phyloP scores from a whole-genome alignment of 1,140 invertebrate species.

The Proales similis region DNA sequence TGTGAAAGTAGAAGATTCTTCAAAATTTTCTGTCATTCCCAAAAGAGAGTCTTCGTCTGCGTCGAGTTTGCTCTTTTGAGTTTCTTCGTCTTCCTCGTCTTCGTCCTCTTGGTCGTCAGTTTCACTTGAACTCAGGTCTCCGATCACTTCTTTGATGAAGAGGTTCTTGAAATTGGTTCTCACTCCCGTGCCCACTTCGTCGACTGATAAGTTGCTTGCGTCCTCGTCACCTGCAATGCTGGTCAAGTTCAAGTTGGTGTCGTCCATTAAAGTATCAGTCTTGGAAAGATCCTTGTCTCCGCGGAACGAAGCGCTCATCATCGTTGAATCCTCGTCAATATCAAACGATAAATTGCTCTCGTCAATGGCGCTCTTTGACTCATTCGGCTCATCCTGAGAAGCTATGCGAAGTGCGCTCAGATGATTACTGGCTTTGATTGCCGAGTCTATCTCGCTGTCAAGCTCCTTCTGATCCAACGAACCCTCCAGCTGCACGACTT shows the following conservation, averaged over 20 bases:
- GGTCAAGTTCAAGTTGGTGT: conserved; percentile 8
- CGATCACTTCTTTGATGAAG: conserved; percentile 32
- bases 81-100: conserved; percentile 21
- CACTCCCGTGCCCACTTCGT: background rate
- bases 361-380: conserved; percentile 22
- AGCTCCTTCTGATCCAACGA: too few relatives aligned
- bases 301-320: background rate
- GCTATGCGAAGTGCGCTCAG: too few relatives aligned
- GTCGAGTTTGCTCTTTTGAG: background rate
- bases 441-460: too few relatives aligned
- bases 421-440: too few relatives aligned
- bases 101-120: conserved; percentile 15
- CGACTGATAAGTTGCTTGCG: conserved; percentile 12
- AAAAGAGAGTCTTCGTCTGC: conserved; percentile 4
- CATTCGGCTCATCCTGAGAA: background rate
- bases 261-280: background rate
- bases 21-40: background rate
- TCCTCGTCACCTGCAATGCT: conserved; percentile 13
- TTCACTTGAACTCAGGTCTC: conserved; percentile 33
- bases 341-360: conserved; percentile 23
- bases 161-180: conserved; percentile 36
- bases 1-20: background rate
- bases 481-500: conserved; percentile 6
- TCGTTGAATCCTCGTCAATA: conserved; percentile 18
- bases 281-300: too few relatives aligned